Base-by-base conservation (phyloP, 1,140 invertebrate species). In the Bombus consobrinus region DNA sequence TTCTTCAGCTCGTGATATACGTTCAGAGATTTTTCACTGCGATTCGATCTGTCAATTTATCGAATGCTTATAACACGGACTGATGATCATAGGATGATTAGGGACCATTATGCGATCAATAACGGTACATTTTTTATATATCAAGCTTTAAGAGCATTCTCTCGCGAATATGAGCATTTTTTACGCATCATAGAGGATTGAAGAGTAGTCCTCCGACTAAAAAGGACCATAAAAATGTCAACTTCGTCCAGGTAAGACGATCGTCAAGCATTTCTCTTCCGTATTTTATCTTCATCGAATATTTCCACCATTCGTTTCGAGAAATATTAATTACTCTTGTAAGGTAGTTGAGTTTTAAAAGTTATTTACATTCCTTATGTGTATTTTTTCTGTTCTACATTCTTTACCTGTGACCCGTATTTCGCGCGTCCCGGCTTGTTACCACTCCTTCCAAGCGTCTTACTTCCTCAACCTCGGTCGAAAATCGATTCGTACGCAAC, bases 111-210 rank as follows among this genome's bases (percentile, higher is more conserved):
- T 32, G 43, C 43, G 34, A 64, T 66, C 59, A 76, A 68, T 25
- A 34, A 66, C 43, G 28, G 64, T 34, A 69, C 15, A 43, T 62
- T 77, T 76, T 53, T 18, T 71, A n/a, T 47, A 41, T 8, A 25
- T 10, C 9, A n/a, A 34, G 4, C 3, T 72, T 81, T 59, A 47
- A 53, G 25, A 22, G 9, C 28, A 6, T 81, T 41, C 12, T 34
- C 28, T 43, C n/a, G 43, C 64, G 22, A 22, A 53, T 22, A 53
- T 22, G 64, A 41, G 13, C 28, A 62, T 47, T 25, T 53, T 53
- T 39, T 39, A 83, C 8, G 28, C 15, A 66, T 85, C 83, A 81
- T 85, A 81, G 83, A 81, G 83, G 83, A 81, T 81, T 73, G 83
- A 81, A 79, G 47, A 34, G 32, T 57, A 68, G 74, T 53, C 32